Evolutionary conservation across 2,797 vertebrate genomes (phyloP).

Genomic region (Sebastes dallii): DNA sequence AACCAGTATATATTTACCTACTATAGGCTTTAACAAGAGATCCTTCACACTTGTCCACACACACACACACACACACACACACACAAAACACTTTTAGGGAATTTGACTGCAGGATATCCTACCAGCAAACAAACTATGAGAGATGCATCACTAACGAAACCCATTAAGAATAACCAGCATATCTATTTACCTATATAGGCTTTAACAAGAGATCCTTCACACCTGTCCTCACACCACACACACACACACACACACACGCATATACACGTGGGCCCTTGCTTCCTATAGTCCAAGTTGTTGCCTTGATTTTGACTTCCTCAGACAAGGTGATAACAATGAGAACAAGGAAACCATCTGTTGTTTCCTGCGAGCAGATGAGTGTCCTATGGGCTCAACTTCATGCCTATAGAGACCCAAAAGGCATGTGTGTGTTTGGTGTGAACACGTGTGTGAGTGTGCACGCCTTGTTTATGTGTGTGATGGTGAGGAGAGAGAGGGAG

Average conservation of each 20-base stretch:
- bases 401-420: conserved; percentile 24
- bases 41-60: conserved; percentile 35
- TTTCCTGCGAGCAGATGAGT: conserved; percentile 65
- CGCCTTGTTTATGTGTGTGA: not conserved
- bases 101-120: conserved; percentile 70
- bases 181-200: not conserved
- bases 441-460: not conserved
- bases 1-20: too few species aligned
- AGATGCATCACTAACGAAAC: conserved; percentile 23
- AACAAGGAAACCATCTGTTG: conserved; percentile 75
- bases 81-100: conserved; percentile 22
- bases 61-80: not conserved
- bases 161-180: not conserved
- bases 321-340: conserved; percentile 62
- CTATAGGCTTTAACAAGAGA: too few species aligned
- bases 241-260: not conserved
- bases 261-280: not conserved
- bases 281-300: conserved; percentile 36
- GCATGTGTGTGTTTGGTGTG: not conserved
- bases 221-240: conserved; percentile 34
- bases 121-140: conserved; percentile 47
- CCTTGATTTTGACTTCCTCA: conserved; percentile 59
- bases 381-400: conserved; percentile 69
- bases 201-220: not conserved
- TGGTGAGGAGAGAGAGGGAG: not conserved